A percentile compares a stretch with the other conserved stretches of the same genome.
Conservation (phyloP, 2,113 vertebrate genomes). For the Felis chaus region DNA sequence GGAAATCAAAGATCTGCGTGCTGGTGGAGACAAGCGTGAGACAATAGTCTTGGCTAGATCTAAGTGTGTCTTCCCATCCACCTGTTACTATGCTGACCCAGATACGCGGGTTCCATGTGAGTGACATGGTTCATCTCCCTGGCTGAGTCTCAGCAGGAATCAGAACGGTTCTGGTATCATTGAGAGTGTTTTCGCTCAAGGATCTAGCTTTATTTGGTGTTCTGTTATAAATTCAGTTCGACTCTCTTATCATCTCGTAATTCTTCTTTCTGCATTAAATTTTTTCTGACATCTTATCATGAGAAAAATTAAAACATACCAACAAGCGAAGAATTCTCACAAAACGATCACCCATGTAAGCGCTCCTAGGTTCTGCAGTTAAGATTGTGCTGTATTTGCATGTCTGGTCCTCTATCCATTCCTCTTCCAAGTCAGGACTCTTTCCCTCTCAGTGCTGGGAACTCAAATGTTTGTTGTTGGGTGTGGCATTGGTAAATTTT, state of each 20-base stretch:
- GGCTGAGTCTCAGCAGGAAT: conserved; percentile 45
- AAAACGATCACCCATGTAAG: not conserved
- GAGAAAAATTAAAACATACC: not conserved
- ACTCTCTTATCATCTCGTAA: not conserved
- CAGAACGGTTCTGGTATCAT: not conserved
- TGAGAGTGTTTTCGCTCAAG: conserved; percentile 41
- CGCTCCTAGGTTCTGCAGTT: not conserved
- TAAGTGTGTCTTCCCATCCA: not conserved
- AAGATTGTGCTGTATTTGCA: not conserved
- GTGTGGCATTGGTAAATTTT: not conserved
- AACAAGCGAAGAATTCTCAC: not conserved
- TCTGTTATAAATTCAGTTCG: conserved; percentile 28
- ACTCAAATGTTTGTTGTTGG: not conserved
- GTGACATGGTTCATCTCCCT: not conserved
- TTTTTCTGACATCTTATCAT: not conserved
- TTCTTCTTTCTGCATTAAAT: not conserved
- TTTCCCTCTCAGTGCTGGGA: not conserved
- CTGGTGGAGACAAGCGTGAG: not conserved
- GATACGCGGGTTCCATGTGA: not conserved
- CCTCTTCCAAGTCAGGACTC: not conserved
- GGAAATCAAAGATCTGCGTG: not conserved
- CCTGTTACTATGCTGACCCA: not conserved
- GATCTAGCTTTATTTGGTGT: not conserved
- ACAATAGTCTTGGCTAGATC: not conserved
- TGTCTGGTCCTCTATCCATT: not conserved